Conservation (phyloP, 2,113 vertebrate species). For the Otocyon megalotis region DNA sequence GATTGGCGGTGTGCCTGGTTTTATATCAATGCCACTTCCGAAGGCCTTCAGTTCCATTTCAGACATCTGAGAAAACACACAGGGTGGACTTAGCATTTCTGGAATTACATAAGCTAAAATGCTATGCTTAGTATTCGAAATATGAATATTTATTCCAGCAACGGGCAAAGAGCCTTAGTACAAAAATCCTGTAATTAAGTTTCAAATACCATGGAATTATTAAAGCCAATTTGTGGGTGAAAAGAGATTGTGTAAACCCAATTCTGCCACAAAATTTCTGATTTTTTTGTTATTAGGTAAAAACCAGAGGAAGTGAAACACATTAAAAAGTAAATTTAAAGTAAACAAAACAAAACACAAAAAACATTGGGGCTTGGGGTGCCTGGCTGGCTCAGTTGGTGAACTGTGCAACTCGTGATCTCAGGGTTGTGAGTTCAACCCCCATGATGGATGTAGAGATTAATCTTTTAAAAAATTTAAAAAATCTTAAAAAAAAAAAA, state of each 20-base stretch:
- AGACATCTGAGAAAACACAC: constrained; percentile 90
- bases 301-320: neutral
- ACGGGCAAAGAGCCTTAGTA: neutral
- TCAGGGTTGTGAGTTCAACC: neutral
- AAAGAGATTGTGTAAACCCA: neutral
- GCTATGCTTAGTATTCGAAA: neutral
- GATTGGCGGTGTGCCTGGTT: constrained; percentile 97
- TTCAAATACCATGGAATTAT: constrained; percentile 11
- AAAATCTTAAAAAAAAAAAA: neutral
- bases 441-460: neutral
- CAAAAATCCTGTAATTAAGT: neutral
- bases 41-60: constrained; percentile 99
- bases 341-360: neutral
- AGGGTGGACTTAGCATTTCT: neutral
- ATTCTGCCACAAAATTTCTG: neutral
- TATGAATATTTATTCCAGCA: neutral
- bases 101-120: constrained; percentile 1
- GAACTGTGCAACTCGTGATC: neutral
- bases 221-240: neutral
- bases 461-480: neutral
- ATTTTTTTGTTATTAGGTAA: neutral
- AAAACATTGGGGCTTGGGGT: neutral
- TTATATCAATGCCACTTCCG: constrained; percentile 96
- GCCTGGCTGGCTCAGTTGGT: neutral
- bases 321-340: neutral